Base-by-base conservation (phyloP, 2,113 vertebrate species). In the Phyllostomus hastatus region DNA sequence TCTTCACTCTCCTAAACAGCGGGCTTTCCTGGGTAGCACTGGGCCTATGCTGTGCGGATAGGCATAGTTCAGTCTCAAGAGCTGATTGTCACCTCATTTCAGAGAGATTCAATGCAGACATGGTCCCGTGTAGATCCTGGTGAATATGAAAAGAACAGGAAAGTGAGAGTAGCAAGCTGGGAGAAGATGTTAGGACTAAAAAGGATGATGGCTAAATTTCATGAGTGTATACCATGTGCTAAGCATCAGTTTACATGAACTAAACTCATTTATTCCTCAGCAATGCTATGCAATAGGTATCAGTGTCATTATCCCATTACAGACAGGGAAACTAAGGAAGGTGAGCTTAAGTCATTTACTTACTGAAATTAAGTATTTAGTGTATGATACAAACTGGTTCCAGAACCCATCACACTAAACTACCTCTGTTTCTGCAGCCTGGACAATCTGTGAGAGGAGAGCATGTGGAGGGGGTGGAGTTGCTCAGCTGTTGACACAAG, bases 321-420 rank as follows among this genome's bases (percentile, higher is more conserved):
- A 79, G 38, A 43, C n/a, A 54, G 66, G 59, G 46, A 92, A 67
- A 95, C 52, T 15, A 52, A 94, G 46, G 48, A 11, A 67, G 35
- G 22, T 16, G n/a, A 92, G 38, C 64, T 92, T n/a, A 73, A 31
- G 7, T 80, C 66, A 50, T 72, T 92, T 43, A 80, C 17, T 86
- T 88, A 67, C 35, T 79, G 69, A 69, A 69, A 81, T 90, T 38
- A 78, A 78, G 3, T 57, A 35, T 1, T 20, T 43, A 31, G 19
- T 33, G 43, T 20, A 83, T 7, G 52, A 48, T 72, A 79, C 6
- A 22, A 46, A 59, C 46, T 61, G 17, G 6, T 81, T 38, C 11
- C 66, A 90, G 70, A 94, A 85, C 26, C 59, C 59, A 64, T 5
- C 4, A 3, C 6, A 11, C 46, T 50, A 70, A 95, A 78, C 38